Evolutionary conservation across 2,113 vertebrate genomes (phyloP), one percentile per base, ranked within the genome.

Genomic region (Lamprotornis superbus): DNA sequence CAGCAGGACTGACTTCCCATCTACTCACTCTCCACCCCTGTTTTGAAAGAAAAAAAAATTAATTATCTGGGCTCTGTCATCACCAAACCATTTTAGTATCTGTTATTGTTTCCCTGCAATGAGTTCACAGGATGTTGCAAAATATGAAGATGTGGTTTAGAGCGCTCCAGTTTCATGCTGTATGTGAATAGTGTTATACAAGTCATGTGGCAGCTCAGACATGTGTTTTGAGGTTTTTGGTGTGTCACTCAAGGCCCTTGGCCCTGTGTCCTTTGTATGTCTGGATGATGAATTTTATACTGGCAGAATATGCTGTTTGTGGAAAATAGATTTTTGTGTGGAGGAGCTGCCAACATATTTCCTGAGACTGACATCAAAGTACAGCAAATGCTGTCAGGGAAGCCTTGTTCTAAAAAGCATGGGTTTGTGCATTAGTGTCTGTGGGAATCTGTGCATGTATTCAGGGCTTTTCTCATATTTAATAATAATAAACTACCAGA

Each of bases 211-310:
- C 87, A 83, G 85, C 89, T 74, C 76, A 94, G 91, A 97, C 90
- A 96, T 96, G 95, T 95, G 96, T 96, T 97, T 96, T 95, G 95
- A 96, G 94, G 93, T 97, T 96, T 92, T 93, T 93, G 67, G 96
- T 93, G 87, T 95, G 93, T 96, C 96, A 94, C 88, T 97, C 95
- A 95, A 96, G 87, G 80, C 68, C 77, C 69, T 94, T 96, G 96
- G 93, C 94, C 96, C 93, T 31, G 73, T 39, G 83, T 96, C 97
- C 98, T 97, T 96, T 95, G 94, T 94, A 95, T 89, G 96, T 96
- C 75, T 92, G 84, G 92, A 91, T 94, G 88, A 94, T 96, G 77
- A 94, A 76, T 95, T 93, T 95, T 78, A 69, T 85, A 55, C 93
- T 96, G 95, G 89, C 91, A 90, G 89, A 90, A 93, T 93, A 76